phyloP scores from a whole-genome alignment of 1,140 invertebrate genomes.

The Eueides isabella region DNA sequence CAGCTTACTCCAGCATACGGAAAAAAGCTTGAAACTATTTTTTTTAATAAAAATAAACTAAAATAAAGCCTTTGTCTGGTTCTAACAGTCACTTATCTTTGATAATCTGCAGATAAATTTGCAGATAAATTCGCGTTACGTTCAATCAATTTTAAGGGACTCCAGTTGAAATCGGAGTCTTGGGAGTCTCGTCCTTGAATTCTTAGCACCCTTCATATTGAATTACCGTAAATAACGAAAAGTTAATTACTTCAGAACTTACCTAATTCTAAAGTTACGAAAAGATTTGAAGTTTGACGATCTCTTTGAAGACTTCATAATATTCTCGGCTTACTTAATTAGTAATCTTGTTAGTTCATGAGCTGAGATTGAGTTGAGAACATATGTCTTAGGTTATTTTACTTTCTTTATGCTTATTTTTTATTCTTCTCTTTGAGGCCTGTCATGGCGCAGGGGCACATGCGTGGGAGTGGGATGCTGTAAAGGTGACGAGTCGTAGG shows the following conservation, averaged over 20 bases:
- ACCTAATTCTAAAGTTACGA: not conserved
- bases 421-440: no score
- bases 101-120: not conserved
- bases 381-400: no score
- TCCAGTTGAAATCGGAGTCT: not conserved
- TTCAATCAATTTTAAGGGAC: not conserved
- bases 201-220: not conserved
- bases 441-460: no score
- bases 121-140: not conserved
- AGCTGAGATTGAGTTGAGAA: not conserved
- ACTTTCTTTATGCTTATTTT: no score
- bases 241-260: slow-evolving; percentile 5
- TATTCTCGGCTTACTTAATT: slow-evolving; percentile 1
- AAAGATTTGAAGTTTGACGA: not conserved
- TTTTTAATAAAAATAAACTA: no score
- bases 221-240: slow-evolving; percentile 11
- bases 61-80: not conserved
- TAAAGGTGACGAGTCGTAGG: no score
- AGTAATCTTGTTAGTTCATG: not conserved
- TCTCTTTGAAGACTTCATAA: not conserved
- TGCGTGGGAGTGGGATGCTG: no score
- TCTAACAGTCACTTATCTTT: not conserved
- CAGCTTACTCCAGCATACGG: no score
- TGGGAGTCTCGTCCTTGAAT: not conserved
- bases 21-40: no score